Evolutionary conservation across 2,113 vertebrate species (phyloP).

Genomic region (Caretta caretta): DNA sequence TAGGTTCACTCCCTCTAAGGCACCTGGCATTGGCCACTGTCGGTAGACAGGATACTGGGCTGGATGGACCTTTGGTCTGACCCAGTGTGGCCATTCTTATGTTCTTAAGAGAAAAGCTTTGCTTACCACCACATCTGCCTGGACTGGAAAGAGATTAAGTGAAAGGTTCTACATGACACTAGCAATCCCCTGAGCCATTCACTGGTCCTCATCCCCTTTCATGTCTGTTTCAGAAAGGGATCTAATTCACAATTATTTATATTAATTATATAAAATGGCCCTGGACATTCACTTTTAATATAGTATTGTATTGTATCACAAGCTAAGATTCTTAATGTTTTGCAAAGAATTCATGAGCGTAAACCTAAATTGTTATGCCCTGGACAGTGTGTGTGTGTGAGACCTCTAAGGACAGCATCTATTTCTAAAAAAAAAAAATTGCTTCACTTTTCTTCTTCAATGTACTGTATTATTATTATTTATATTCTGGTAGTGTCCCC

Average conservation of each 20-base stretch:
- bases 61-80: too few relatives aligned
- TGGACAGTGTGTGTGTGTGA: not conserved
- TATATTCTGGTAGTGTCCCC: not conserved
- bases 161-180: not conserved
- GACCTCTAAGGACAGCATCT: not conserved
- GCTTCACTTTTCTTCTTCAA: not conserved
- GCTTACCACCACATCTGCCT: not conserved
- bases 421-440: not conserved
- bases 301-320: slow-evolving; percentile 15
- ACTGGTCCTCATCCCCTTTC: not conserved
- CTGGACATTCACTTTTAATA: slow-evolving; percentile 5
- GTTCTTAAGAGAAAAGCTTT: not conserved
- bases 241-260: slow-evolving; percentile 28
- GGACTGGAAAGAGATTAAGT: not conserved
- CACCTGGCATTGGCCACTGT: too few relatives aligned
- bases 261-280: slow-evolving; percentile 25
- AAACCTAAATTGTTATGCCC: slow-evolving; percentile 13
- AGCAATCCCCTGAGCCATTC: not conserved
- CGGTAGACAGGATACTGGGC: too few relatives aligned
- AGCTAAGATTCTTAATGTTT: not conserved
- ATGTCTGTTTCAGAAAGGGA: not conserved
- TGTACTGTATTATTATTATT: not conserved
- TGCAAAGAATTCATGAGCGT: not conserved
- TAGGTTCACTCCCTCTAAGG: too few relatives aligned
- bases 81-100: too few relatives aligned